phyloP scores from a whole-genome alignment of 2,797 vertebrate genomes.

The Spondyliosoma cantharus region DNA sequence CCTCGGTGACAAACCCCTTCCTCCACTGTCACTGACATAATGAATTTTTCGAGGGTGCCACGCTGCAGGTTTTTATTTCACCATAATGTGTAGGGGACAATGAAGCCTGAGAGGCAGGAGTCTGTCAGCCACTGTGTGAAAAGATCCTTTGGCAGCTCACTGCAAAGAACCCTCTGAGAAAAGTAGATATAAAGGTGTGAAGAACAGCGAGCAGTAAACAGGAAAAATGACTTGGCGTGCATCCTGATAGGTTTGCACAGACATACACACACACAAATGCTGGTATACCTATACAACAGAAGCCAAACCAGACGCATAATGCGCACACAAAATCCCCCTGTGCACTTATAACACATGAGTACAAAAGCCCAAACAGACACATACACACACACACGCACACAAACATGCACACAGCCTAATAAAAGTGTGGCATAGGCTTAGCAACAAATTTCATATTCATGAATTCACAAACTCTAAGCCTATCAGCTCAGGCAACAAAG shows the following conservation, averaged over 20 bases:
- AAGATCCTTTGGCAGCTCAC: constrained; percentile 73
- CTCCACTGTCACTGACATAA: constrained; percentile 59
- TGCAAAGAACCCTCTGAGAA: constrained; percentile 73
- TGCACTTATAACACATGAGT: constrained; percentile 67
- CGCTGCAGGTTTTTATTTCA: constrained; percentile 69
- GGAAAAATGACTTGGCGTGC: constrained; percentile 62
- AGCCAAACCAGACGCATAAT: constrained; percentile 65
- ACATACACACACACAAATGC: constrained; percentile 64
- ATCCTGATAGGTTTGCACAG: constrained; percentile 66
- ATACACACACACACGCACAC: constrained; percentile 15
- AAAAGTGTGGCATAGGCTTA: constrained; percentile 77
- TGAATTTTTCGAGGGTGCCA: constrained; percentile 60
- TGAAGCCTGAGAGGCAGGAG: constrained; percentile 68
- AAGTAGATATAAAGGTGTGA: constrained; percentile 76
- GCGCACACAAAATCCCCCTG: constrained; percentile 61
- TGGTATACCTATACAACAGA: constrained; percentile 64
- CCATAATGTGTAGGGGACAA: constrained; percentile 71
- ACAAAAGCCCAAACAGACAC: constrained; percentile 58
- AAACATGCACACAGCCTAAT: constrained; percentile 59
- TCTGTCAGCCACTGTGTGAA: constrained; percentile 73
- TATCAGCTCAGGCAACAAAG: constrained; percentile 78
- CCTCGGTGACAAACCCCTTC: constrained; percentile 53
- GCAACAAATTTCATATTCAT: constrained; percentile 82
- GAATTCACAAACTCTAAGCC: constrained; percentile 80
- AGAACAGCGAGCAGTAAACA: constrained; percentile 71